These are phyloP conservation scores for Actinia tenebrosa DNA, from an alignment of 64 coral and sea anemone species.

Conservation along the genomic window DNA sequence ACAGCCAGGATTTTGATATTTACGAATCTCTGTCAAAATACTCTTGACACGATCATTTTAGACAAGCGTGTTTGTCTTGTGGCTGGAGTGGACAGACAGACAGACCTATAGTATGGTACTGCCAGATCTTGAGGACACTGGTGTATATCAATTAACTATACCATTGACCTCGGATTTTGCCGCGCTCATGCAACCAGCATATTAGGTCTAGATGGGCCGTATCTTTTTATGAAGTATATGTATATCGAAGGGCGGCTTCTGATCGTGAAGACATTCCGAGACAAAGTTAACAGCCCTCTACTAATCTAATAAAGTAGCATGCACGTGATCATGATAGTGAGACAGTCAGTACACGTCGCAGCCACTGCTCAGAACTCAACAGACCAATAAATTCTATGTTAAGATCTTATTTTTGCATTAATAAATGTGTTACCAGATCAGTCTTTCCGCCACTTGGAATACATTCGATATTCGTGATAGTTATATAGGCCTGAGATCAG, in stretches of 20 bases:
- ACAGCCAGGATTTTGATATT: neutral
- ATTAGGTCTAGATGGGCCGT: neutral
- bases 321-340: neutral
- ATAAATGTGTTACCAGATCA: too few relatives aligned
- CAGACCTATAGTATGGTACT: neutral
- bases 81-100: neutral
- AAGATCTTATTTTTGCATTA: too few relatives aligned
- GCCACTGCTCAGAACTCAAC: too few relatives aligned
- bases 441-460: too few relatives aligned
- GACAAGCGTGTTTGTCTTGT: neutral
- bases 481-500: neutral
- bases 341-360: neutral
- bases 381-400: too few relatives aligned
- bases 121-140: neutral
- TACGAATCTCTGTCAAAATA: slow-evolving; percentile 9
- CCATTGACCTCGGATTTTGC: neutral
- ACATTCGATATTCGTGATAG: too few relatives aligned
- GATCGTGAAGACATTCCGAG: too few relatives aligned
- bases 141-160: neutral
- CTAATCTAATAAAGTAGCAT: neutral
- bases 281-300: too few relatives aligned
- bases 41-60: neutral
- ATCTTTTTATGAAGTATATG: neutral
- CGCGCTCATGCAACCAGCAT: neutral
- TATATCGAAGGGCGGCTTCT: neutral